Percentiles rank a stretch among this genome's conserved stretches.
Evolutionary conservation across 53 echinoderm and acorn worm species (phyloP).

Genomic region (Echinometra lucunter): DNA sequence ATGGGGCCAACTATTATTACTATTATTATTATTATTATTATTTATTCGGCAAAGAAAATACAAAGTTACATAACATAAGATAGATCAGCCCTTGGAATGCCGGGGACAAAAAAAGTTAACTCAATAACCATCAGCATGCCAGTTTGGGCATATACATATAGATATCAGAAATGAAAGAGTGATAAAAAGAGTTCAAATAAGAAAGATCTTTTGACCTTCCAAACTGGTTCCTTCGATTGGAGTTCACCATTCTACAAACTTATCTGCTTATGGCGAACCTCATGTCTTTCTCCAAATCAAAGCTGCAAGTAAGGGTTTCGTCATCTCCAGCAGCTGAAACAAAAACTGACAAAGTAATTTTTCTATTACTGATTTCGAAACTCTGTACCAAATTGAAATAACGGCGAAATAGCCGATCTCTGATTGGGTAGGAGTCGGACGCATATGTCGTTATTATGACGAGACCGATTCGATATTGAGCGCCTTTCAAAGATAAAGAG

Average conservation of each 20-base stretch:
- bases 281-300: background rate
- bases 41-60: too few relatives aligned
- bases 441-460: background rate
- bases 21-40: too few relatives aligned
- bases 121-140: too few relatives aligned
- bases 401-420: background rate
- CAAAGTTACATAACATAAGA: too few relatives aligned
- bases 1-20: too few relatives aligned
- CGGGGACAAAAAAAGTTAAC: too few relatives aligned
- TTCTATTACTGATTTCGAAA: background rate
- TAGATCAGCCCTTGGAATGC: too few relatives aligned
- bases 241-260: too few relatives aligned
- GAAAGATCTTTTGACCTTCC: background rate
- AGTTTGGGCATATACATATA: too few relatives aligned
- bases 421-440: background rate
- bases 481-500: slow-evolving; percentile 9
- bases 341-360: slow-evolving; percentile 43
- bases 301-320: background rate
- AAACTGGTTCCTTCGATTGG: background rate
- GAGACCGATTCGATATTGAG: background rate
- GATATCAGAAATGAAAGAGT: background rate
- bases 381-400: slow-evolving; percentile 16
- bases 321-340: slow-evolving; percentile 6
- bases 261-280: too few relatives aligned
- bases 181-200: background rate